A percentile compares a stretch with the other conserved stretches of the same genome.
Conservation (phyloP, 2,888 invertebrate genomes). For the Tachystola acroxantha region DNA sequence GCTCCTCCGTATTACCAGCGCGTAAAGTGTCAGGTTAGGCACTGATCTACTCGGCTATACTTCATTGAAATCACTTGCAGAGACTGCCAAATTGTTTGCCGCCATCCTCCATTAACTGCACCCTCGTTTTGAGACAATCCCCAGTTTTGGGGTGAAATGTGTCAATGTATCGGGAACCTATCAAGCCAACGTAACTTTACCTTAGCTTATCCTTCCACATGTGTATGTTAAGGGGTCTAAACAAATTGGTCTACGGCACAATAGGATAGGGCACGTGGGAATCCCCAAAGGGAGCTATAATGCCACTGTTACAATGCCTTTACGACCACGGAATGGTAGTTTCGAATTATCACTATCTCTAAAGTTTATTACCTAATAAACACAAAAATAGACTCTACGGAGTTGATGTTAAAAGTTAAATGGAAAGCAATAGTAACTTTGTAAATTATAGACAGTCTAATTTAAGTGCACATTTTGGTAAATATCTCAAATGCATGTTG, state of each 20-base stretch:
- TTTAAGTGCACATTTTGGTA: constrained; percentile 14
- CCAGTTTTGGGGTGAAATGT: constrained; percentile 49
- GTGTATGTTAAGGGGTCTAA: constrained; percentile 18
- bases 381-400: constrained; percentile 15
- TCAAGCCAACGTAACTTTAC: constrained; percentile 28
- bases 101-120: constrained; percentile 48
- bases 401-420: constrained; percentile 6
- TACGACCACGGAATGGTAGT: constrained; percentile 28
- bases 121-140: constrained; percentile 37
- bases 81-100: constrained; percentile 41
- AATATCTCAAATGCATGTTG: constrained; percentile 16
- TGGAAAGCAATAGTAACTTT: background rate
- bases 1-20: too few relatives aligned
- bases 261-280: constrained; percentile 41
- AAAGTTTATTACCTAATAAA: constrained; percentile 8
- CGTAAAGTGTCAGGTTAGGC: too few relatives aligned
- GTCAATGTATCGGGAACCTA: constrained; percentile 35
- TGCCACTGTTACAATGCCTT: constrained; percentile 26
- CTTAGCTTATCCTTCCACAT: constrained; percentile 15
- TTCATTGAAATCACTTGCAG: constrained; percentile 37
- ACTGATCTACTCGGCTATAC: too few relatives aligned
- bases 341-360: constrained; percentile 9
- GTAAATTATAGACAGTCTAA: background rate
- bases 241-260: constrained; percentile 31
- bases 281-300: constrained; percentile 33